phyloP scores from a whole-genome alignment of 1,140 invertebrate genomes.

The Limonius californicus region DNA sequence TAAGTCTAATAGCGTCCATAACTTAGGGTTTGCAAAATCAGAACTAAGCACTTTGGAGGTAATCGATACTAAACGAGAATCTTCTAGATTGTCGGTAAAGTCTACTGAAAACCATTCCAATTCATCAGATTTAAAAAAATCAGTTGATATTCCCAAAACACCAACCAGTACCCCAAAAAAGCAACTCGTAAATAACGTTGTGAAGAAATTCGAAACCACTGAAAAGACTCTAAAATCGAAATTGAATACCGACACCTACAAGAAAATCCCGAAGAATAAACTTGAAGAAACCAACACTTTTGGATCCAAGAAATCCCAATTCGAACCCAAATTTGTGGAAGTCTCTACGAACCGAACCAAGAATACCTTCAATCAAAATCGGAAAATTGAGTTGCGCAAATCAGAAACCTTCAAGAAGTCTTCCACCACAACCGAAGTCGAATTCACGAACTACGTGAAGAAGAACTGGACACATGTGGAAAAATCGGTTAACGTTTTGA shows the following conservation, averaged over 20 bases:
- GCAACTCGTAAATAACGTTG: background rate
- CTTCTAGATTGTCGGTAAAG: background rate
- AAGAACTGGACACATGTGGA: background rate
- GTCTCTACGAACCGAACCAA: background rate
- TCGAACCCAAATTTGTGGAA: conserved; percentile 24
- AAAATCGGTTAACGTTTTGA: no score
- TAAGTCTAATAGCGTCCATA: conserved; percentile 10
- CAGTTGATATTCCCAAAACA: background rate
- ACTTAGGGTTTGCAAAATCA: background rate
- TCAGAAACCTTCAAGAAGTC: background rate
- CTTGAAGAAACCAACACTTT: conserved; percentile 12
- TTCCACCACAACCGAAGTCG: background rate
- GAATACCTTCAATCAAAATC: no score
- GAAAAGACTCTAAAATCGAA: background rate
- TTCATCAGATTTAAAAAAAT: background rate
- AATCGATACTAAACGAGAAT: conserved; percentile 22
- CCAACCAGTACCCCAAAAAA: background rate
- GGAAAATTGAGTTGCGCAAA: background rate
- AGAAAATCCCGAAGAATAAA: background rate
- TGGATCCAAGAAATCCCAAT: conserved; percentile 14
- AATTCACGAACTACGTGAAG: background rate
- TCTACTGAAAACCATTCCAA: background rate
- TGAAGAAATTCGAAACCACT: background rate
- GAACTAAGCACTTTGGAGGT: conserved; percentile 2
- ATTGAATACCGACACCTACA: background rate